phyloP scores from a whole-genome alignment of 1,140 invertebrate species.

The Cephus cinctus region DNA sequence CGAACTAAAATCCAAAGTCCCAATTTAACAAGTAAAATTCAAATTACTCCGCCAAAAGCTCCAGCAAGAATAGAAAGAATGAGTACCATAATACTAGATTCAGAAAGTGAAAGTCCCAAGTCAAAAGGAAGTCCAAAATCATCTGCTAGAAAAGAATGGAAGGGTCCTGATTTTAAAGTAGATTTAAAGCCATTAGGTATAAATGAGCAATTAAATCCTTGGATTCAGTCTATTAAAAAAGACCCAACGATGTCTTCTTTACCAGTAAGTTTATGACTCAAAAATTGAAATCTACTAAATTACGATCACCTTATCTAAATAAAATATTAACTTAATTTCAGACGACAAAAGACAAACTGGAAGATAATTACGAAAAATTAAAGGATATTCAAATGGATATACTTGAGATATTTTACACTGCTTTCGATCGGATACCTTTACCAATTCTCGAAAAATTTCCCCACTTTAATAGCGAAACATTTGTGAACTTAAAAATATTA shows the following conservation, averaged over 20 bases:
- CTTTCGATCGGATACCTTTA: conserved; percentile 39
- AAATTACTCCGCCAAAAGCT: too few relatives aligned
- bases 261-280: conserved; percentile 22
- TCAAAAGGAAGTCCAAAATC: too few relatives aligned
- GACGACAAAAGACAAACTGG: conserved; percentile 31
- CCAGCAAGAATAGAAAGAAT: too few relatives aligned
- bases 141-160: too few relatives aligned
- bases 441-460: conserved; percentile 41
- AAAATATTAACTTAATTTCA: conserved; percentile 16
- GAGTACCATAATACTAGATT: too few relatives aligned
- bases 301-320: neutral
- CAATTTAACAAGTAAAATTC: too few relatives aligned
- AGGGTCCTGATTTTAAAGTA: too few relatives aligned
- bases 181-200: conserved; percentile 28
- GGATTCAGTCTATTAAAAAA: conserved; percentile 28
- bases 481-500: conserved; percentile 34
- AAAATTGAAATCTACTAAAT: neutral
- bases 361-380: conserved; percentile 24
- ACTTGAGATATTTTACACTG: conserved; percentile 35
- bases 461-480: conserved; percentile 34
- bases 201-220: conserved; percentile 28
- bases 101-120: too few relatives aligned
- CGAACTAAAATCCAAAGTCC: too few relatives aligned
- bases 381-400: conserved; percentile 40
- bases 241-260: conserved; percentile 21